Evolutionary conservation across 30 jellyfish, hydroid and myxozoan species (phyloP).

Genomic region (Aurelia aurita complex sp. Pacific): DNA sequence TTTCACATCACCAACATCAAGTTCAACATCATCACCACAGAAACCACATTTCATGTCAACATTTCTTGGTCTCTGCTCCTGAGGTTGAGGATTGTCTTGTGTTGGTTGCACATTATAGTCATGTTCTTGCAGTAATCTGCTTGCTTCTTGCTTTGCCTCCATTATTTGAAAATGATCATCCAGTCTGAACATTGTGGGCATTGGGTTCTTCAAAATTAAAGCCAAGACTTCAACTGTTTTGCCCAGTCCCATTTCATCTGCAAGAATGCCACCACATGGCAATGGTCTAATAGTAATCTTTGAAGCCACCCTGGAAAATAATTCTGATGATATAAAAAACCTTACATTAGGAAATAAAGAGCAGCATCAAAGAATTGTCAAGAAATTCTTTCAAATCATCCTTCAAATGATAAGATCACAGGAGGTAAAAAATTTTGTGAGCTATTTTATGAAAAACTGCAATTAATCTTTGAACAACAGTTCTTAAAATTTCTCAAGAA

Average conservation of each 20-base stretch:
- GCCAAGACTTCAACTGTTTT: constrained; percentile 96
- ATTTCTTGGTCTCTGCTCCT: neutral
- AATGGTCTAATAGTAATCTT: constrained; percentile 32
- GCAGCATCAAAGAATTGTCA: too few species aligned
- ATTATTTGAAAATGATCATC: neutral
- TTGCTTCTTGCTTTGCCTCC: neutral
- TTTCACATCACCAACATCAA: neutral
- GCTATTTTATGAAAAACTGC: too few species aligned
- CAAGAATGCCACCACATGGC: constrained; percentile 98
- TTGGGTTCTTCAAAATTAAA: constrained; percentile 60
- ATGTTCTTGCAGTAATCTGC: constrained; percentile 2
- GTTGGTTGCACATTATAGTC: neutral
- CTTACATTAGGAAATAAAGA: too few species aligned
- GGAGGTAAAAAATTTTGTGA: too few species aligned
- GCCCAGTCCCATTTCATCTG: constrained; percentile 99
- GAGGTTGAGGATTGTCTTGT: neutral
- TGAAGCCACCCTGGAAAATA: constrained; percentile 1
- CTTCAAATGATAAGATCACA: too few species aligned
- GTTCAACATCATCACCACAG: constrained; percentile 6
- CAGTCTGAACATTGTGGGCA: constrained; percentile 1
- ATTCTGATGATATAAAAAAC: too few species aligned
- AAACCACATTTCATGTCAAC: constrained; percentile 13
- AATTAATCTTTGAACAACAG: too few species aligned
- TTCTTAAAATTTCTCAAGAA: too few species aligned
- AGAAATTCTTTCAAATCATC: too few species aligned